phyloP scores from a whole-genome alignment of 2,888 invertebrate species.

The Entomobrya multifasciata region DNA sequence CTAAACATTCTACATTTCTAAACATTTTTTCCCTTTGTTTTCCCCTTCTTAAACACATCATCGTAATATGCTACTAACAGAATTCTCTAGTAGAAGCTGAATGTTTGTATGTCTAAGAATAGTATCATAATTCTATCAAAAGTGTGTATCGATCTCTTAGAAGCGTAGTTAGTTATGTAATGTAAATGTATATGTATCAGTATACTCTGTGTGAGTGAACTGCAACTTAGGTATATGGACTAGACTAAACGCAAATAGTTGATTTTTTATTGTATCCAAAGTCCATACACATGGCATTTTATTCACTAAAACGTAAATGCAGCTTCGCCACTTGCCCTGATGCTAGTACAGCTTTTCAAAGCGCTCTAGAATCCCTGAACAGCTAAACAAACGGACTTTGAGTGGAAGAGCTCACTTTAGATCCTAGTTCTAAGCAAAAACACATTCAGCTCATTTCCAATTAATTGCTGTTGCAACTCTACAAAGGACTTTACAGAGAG shows the following conservation, averaged over 20 bases:
- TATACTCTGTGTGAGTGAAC: too few relatives aligned
- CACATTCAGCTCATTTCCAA: slow-evolving; percentile 63
- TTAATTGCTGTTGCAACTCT: slow-evolving; percentile 60
- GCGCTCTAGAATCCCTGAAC: slow-evolving; percentile 24
- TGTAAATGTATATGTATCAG: too few relatives aligned
- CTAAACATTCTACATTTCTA: too few relatives aligned
- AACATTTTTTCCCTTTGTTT: too few relatives aligned
- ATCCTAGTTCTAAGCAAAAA: slow-evolving; percentile 52
- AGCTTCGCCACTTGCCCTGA: not conserved
- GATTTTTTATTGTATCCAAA: too few relatives aligned
- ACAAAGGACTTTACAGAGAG: slow-evolving; percentile 7
- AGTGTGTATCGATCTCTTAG: too few relatives aligned
- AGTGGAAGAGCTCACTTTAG: slow-evolving; percentile 19
- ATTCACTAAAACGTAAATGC: slow-evolving; percentile 1
- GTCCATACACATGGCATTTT: not conserved
- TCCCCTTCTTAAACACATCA: too few relatives aligned
- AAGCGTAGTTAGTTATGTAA: too few relatives aligned
- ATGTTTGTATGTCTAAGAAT: not conserved
- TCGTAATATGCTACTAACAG: not conserved
- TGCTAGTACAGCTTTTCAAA: not conserved
- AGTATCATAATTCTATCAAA: not conserved
- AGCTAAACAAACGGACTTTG: not conserved
- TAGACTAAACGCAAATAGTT: too few relatives aligned
- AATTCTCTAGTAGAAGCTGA: not conserved
- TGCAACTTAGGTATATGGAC: too few relatives aligned